Conservation (phyloP, 2,797 vertebrate species). For the Lagodon rhomboides region DNA sequence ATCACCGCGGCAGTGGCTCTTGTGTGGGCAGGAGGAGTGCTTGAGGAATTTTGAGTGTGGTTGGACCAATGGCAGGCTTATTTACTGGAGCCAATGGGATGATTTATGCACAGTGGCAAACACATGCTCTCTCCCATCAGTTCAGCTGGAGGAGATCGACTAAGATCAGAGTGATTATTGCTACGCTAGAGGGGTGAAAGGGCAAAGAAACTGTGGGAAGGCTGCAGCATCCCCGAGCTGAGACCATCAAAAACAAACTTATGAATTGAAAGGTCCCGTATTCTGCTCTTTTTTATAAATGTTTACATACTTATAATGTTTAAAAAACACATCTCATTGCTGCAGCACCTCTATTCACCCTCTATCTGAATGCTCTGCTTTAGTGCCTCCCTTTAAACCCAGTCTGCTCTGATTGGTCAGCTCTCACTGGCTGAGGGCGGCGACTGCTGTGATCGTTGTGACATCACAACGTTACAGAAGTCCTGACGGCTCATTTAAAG, state of each 20-base stretch:
- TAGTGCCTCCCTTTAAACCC: no score
- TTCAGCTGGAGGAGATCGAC: slow-evolving; percentile 13
- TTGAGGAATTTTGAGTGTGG: slow-evolving; percentile 76
- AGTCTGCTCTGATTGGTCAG: no score
- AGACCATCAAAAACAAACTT: background rate
- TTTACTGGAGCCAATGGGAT: slow-evolving; percentile 64
- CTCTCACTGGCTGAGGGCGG: no score
- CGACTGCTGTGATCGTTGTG: no score
- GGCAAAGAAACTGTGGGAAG: slow-evolving; percentile 9
- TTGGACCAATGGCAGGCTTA: slow-evolving; percentile 66
- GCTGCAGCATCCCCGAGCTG: background rate
- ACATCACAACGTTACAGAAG: no score
- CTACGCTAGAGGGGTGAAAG: background rate
- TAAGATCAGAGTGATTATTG: slow-evolving; percentile 35
- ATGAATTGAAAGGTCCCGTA: no score
- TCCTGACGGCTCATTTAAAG: no score
- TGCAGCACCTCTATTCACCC: no score
- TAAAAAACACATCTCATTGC: no score
- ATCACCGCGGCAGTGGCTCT: slow-evolving; percentile 67
- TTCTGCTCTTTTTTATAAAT: no score
- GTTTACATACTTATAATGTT: background rate
- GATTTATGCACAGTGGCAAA: slow-evolving; percentile 73
- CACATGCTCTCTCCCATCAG: slow-evolving; percentile 61
- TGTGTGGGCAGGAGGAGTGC: slow-evolving; percentile 75
- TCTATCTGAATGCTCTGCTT: no score